Conservation (phyloP, 2,113 vertebrate genomes). For the Perca fluviatilis region DNA sequence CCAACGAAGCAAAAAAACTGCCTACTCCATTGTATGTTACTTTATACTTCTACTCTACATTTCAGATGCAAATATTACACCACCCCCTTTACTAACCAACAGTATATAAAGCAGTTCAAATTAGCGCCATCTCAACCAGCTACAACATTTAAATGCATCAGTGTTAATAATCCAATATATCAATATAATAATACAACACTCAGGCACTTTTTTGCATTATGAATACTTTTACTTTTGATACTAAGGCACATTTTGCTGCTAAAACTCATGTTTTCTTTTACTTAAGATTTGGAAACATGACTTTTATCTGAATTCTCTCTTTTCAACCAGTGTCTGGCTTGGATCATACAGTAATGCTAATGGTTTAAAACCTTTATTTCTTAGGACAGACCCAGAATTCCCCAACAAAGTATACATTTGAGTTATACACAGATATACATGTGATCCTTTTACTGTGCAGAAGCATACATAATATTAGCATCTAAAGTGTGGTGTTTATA, state of each 20-base stretch:
- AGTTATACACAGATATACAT: background rate
- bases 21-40: background rate
- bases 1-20: too few species aligned
- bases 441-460: background rate
- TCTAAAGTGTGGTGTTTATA: background rate
- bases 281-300: background rate
- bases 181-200: background rate
- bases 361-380: background rate
- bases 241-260: background rate
- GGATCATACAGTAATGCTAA: background rate
- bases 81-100: background rate
- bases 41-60: background rate
- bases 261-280: background rate
- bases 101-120: background rate
- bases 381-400: background rate
- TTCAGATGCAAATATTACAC: background rate
- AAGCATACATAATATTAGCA: background rate
- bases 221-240: background rate
- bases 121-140: background rate
- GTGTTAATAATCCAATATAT: background rate
- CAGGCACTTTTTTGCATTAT: background rate
- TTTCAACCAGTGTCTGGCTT: background rate
- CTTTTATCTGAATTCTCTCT: background rate
- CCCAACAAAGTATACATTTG: background rate
- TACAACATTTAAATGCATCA: background rate